Evolutionary conservation across 1,140 invertebrate species (phyloP).

Genomic region (Cotesia typhae): DNA sequence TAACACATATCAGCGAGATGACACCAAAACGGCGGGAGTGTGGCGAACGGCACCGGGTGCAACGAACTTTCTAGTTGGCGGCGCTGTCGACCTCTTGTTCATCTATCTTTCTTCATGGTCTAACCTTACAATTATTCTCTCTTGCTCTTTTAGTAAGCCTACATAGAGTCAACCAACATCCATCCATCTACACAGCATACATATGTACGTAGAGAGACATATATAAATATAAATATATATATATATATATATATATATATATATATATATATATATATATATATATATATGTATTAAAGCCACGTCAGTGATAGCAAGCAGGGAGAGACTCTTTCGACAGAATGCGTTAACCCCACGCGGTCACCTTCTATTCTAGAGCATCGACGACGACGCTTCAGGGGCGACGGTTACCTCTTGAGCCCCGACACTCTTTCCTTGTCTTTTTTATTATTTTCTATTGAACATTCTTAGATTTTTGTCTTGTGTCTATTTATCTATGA

Average conservation of each 20-base stretch:
- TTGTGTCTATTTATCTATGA: not conserved
- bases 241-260: too few relatives aligned
- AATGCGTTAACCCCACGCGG: conserved; percentile 48
- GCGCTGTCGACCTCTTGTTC: conserved; percentile 26
- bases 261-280: too few relatives aligned
- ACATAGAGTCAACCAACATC: not conserved
- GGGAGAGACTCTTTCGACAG: conserved; percentile 36
- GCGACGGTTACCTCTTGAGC: conserved; percentile 18
- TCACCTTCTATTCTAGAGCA: conserved; percentile 55
- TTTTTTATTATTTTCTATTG: not conserved
- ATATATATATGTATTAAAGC: too few relatives aligned
- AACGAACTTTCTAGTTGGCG: conserved; percentile 54
- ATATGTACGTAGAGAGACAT: too few relatives aligned
- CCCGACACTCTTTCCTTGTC: not conserved
- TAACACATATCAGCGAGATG: conserved; percentile 1
- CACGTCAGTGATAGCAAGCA: conserved; percentile 12
- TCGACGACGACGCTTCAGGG: conserved; percentile 21
- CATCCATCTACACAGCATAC: not conserved
- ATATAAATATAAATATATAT: not conserved
- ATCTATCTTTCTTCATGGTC: conserved; percentile 30
- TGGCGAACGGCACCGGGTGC: conserved; percentile 59
- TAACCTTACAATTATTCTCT: conserved; percentile 31
- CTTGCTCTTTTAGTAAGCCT: not conserved
- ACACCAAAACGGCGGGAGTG: conserved; percentile 43
- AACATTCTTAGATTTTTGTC: not conserved